Base-by-base conservation (phyloP, 23 tunicate species). In the Phallusia fumigata region DNA sequence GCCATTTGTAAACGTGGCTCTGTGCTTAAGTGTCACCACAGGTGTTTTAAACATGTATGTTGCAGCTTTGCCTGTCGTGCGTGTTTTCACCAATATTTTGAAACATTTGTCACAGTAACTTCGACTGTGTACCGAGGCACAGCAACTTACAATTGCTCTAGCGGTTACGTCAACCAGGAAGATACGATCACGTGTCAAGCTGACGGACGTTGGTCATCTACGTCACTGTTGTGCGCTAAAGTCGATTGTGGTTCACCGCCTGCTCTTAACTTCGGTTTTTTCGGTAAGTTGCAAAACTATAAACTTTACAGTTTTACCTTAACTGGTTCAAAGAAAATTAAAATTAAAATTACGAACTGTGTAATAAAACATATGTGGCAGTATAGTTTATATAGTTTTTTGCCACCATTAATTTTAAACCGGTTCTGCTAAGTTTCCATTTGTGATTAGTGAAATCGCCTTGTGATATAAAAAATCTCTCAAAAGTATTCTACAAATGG, bases 191-290 rank as follows among this genome's bases (percentile, higher is more conserved):
- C 83, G 3, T 91, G 97, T 76, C 33, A 36, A 64, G 73, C 78
- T n/a, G 74, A 87, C 72, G 84, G 79, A 26, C 33, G 16, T 0
- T 91, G 97, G 97, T 83, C 97, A 28, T 16, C 74, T 0, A n/a
- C 74, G 26, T 33, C 82, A 22, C 64, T 87, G 35, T 6, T 58
- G 15, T 91, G 97, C 64, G 65, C 47, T 51, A 91, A 84, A 76
- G 79, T 87, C 53, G 82, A 84, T 80, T 91, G 97, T 80, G 97
- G 97, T 15, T 19, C 76, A 18, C 91, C 97, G 1, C 79, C 87
- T 0, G 31, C 21, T 0, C 73, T 87, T 19, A 84, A 73, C 18
- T 83, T 86, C 47, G 91, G 97, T 2, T 47, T 30, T 52, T 81
- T 79, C 28, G 91, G 89, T 86, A 82, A 76, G 82, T 58, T 40